These are phyloP conservation scores for Pipistrellus nathusii DNA, from an alignment of 2,797 vertebrate species.

Conservation along the genomic window DNA sequence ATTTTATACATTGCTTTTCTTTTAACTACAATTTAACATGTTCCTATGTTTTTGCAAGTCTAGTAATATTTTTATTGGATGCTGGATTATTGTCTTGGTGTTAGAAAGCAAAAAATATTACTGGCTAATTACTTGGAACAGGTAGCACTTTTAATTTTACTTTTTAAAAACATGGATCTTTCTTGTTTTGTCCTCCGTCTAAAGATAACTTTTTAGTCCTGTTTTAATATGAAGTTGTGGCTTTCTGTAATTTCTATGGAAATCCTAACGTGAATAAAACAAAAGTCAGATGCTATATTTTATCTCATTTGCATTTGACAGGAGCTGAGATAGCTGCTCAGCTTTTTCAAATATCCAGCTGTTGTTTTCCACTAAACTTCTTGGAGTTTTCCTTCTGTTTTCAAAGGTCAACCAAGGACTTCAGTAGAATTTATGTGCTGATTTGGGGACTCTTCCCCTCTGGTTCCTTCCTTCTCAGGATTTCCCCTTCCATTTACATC, in stretches of 20 bases:
- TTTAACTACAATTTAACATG: neutral
- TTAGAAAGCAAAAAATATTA: neutral
- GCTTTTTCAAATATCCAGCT: conserved; percentile 21
- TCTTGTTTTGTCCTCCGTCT: neutral
- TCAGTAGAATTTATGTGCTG: neutral
- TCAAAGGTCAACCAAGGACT: conserved; percentile 36
- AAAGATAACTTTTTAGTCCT: neutral
- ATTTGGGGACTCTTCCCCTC: neutral
- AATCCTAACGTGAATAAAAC: neutral
- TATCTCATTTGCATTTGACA: neutral
- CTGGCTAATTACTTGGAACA: neutral
- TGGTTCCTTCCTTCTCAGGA: neutral
- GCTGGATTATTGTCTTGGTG: neutral
- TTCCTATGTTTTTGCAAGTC: conserved; percentile 35
- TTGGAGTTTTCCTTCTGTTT: conserved; percentile 26
- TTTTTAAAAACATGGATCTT: neutral
- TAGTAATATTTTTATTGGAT: neutral
- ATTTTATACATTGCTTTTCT: neutral
- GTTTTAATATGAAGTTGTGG: neutral
- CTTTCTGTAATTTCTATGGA: neutral
- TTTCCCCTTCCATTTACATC: neutral
- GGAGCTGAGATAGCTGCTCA: neutral
- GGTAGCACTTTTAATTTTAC: neutral
- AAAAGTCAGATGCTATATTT: neutral
- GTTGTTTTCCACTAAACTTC: neutral